Conservation (phyloP, 2,797 vertebrate species). For the Xyrichtys novacula region DNA sequence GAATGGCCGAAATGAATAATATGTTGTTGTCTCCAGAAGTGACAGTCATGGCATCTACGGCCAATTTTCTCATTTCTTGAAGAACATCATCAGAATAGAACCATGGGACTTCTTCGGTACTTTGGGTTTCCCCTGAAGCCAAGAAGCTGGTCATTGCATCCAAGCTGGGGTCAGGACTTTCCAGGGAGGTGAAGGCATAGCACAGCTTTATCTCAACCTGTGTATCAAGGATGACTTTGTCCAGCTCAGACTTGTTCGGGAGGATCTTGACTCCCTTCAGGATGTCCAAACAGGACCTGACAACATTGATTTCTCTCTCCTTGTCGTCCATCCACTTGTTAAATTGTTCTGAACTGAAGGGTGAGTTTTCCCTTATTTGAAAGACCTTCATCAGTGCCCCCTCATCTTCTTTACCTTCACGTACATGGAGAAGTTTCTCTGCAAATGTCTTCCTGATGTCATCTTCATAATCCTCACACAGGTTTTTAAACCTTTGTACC, state of each 20-base stretch:
- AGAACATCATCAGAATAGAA: neutral
- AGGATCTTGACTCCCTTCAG: conserved; percentile 31
- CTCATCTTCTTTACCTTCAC: conserved; percentile 42
- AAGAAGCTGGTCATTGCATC: conserved; percentile 13
- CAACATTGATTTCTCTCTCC: conserved; percentile 45
- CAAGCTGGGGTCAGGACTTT: neutral
- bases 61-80: conserved; percentile 23
- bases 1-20: conserved; percentile 23
- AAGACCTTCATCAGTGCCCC: conserved; percentile 13
- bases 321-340: conserved; percentile 56
- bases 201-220: conserved; percentile 23
- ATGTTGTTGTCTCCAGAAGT: neutral
- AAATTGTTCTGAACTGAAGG: conserved; percentile 54
- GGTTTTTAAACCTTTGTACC: conserved; percentile 6
- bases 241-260: conserved; percentile 2
- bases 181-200: conserved; percentile 46
- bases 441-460: conserved; percentile 5
- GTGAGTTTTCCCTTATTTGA: conserved; percentile 27
- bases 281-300: conserved; percentile 35
- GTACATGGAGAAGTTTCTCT: conserved; percentile 29
- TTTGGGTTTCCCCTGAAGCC: accelerated
- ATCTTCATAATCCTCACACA: neutral
- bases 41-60: neutral
- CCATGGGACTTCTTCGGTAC: neutral
- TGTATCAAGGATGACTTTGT: conserved; percentile 19